These are phyloP conservation scores for Anas capensis DNA, from an alignment of 2,797 vertebrate genomes.

Conservation along the genomic window DNA sequence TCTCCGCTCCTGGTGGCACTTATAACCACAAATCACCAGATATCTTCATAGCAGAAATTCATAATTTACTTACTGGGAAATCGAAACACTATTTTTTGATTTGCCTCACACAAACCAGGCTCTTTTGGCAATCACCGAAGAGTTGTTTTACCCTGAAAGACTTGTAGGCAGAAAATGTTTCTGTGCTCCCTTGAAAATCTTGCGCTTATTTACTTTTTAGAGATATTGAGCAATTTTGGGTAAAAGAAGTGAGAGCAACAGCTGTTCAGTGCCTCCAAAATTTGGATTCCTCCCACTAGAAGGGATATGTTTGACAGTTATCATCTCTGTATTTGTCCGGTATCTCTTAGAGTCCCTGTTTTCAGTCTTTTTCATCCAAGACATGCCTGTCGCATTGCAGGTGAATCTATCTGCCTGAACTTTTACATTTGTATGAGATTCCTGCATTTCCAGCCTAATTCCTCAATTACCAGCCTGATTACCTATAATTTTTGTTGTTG, in stretches of 20 bases:
- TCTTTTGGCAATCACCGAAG: neutral
- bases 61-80: neutral
- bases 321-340: neutral
- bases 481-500: conserved; percentile 54
- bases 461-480: conserved; percentile 56
- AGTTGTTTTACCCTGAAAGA: neutral
- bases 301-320: neutral
- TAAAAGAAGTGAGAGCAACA: conserved; percentile 25
- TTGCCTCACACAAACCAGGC: neutral
- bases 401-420: neutral
- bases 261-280: conserved; percentile 1
- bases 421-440: conserved; percentile 35
- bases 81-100: neutral
- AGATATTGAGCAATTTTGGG: conserved; percentile 29
- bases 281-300: neutral
- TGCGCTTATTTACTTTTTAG: conserved; percentile 16
- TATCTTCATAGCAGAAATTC: neutral
- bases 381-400: neutral
- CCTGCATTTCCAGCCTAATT: conserved; percentile 41
- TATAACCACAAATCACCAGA: neutral
- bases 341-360: neutral
- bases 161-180: neutral
- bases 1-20: neutral
- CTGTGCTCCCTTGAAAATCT: neutral
- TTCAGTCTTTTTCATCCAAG: neutral